Conservation (phyloP, 2,797 vertebrate species). For the Melanotaenia parkinsoni region DNA sequence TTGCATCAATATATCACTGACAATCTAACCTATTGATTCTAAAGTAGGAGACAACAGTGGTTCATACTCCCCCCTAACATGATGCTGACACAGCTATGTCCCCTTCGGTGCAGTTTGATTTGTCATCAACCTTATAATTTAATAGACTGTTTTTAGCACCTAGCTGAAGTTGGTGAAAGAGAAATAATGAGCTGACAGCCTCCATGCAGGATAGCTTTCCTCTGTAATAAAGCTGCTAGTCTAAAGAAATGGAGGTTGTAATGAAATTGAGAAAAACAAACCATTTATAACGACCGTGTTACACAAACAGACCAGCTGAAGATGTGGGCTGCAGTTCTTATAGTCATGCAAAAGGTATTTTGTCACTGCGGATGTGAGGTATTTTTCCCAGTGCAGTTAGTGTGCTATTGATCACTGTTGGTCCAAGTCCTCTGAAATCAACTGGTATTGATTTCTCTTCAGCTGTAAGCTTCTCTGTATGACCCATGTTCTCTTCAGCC, state of each 20-base stretch:
- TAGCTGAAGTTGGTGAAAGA: constrained; percentile 5
- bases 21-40: neutral
- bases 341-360: constrained; percentile 49
- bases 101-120: constrained; percentile 10
- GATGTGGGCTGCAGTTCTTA: constrained; percentile 22
- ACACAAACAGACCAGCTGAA: constrained; percentile 10
- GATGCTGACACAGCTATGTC: neutral
- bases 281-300: constrained; percentile 22
- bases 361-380: constrained; percentile 39
- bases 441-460: constrained; percentile 78
- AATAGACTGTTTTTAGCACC: constrained; percentile 19
- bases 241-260: constrained; percentile 23
- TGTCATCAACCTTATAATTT: constrained; percentile 7
- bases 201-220: constrained; percentile 1
- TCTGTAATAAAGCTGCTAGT: constrained; percentile 20
- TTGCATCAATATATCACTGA: neutral
- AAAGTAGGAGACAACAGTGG: neutral
- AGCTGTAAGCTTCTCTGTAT: constrained; percentile 67
- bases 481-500: constrained; percentile 65
- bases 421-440: constrained; percentile 75
- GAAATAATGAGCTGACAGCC: constrained; percentile 14
- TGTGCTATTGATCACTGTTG: constrained; percentile 76
- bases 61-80: neutral
- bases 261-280: constrained; percentile 29
- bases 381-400: constrained; percentile 62